Evolutionary conservation across 2,113 vertebrate genomes (phyloP), one percentile per base, ranked within the genome.

Genomic region (Columbina picui): DNA sequence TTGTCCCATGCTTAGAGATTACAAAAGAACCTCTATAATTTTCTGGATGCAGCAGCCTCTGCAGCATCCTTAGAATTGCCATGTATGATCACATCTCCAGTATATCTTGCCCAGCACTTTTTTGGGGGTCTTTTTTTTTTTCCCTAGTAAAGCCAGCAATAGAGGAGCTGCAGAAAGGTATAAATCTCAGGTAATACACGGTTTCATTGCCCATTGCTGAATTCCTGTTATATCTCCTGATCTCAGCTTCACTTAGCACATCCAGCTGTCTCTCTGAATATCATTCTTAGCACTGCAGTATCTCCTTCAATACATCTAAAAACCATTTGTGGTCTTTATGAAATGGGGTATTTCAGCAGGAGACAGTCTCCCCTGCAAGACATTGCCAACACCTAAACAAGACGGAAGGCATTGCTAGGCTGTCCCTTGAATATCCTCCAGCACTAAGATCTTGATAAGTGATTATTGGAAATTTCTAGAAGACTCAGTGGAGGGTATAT

Each of bases 131-230:
- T 36, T 38, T 71, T 49, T 59, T 73, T 80, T 92, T 43, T 92
- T 43, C 9, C 15, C 39, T 36, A 50, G 56, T 52, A 63, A 81
- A 89, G 59, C 60, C 36, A 89, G 76, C 52, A 89, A 59, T 52
- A 87, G 11, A n/a, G 34, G 73, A 94, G 61, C n/a, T 82, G 43
- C 52, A 89, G 73, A 75, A 89, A 84, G 39, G 55, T 91, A 34
- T 95, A 94, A 91, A 94, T 90, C 74, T 92, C 69, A 69, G 64
- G 47, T 91, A 94, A 94, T 76, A 65, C 43, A 78, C 0, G 1
- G 65, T 95, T 96, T 97, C 79, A 85, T 74, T 80, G 82, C 63
- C 47, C 23, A 18, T 64, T 92, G 64, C 77, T 89, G 87, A 89
- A 70, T 90, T 92, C 86, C 85, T 84, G 79, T 70, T 90, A 57